A percentile compares a stretch with the other conserved stretches of the same genome.
phyloP scores from a whole-genome alignment of 2,888 invertebrate genomes.

The Leptinotarsa juncta region DNA sequence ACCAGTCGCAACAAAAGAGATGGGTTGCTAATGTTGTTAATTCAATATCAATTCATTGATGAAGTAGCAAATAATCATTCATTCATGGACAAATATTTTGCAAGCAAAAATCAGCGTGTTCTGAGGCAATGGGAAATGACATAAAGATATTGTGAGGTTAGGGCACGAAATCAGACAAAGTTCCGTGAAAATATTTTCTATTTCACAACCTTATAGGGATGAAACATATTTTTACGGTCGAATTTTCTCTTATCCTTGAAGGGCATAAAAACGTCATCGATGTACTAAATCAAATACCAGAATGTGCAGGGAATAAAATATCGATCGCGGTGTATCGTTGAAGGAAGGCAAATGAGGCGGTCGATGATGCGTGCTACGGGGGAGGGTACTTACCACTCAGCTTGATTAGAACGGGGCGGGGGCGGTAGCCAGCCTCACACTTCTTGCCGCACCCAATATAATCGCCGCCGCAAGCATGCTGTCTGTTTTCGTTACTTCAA shows the following conservation, averaged over 20 bases:
- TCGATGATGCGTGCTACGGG: conserved; percentile 55
- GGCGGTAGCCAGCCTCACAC: conserved; percentile 41
- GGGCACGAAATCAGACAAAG: too few relatives aligned
- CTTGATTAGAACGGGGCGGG: conserved; percentile 55
- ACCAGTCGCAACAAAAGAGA: too few relatives aligned
- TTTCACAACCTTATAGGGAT: too few relatives aligned
- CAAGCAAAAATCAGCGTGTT: too few relatives aligned
- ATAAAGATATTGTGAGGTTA: too few relatives aligned
- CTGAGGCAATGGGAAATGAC: too few relatives aligned
- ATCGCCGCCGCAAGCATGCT: conserved; percentile 44
- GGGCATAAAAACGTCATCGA: conserved; percentile 1
- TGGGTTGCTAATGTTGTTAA: too few relatives aligned
- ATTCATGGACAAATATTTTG: too few relatives aligned
- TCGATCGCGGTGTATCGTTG: conserved; percentile 19
- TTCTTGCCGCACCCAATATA: conserved; percentile 50
- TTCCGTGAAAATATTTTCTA: too few relatives aligned
- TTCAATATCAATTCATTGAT: too few relatives aligned
- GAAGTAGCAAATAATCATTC: too few relatives aligned
- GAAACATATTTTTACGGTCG: too few relatives aligned
- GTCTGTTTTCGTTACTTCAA: conserved; percentile 6
- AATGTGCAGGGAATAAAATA: conserved; percentile 9
- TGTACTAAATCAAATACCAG: conserved; percentile 5
- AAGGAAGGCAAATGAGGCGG: conserved; percentile 56
- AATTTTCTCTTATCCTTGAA: background rate
- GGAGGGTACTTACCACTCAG: conserved; percentile 52